Evolutionary conservation across 1,140 invertebrate species (phyloP).

Genomic region (Brachionus paranguensis): DNA sequence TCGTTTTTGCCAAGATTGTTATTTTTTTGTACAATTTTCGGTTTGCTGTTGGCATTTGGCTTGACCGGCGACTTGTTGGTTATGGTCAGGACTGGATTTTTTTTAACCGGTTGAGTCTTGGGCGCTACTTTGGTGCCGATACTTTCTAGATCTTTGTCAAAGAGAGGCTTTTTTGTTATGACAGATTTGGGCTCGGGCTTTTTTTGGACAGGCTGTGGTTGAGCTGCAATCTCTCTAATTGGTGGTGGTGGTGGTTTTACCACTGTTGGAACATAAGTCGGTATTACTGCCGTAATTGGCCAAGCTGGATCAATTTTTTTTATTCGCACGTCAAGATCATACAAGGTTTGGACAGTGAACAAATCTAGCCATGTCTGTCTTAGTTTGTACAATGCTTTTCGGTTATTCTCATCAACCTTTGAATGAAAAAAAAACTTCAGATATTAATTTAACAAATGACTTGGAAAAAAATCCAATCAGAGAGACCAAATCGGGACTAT

Average conservation of each 20-base stretch:
- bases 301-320: conserved; percentile 31
- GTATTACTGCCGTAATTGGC: conserved; percentile 33
- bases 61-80: background rate
- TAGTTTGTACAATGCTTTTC: conserved; percentile 26
- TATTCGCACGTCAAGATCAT: background rate
- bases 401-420: conserved; percentile 33
- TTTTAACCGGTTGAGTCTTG: background rate
- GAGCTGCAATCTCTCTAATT: background rate
- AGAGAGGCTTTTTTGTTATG: background rate
- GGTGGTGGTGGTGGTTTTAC: background rate
- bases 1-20: background rate
- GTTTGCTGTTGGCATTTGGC: background rate
- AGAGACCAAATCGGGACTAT: background rate
- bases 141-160: background rate
- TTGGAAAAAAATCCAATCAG: background rate
- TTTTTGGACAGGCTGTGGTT: background rate
- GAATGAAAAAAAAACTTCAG: background rate
- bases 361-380: conserved; percentile 33
- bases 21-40: conserved; percentile 7
- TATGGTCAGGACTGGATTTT: background rate
- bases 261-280: background rate
- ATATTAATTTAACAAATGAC: background rate
- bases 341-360: background rate
- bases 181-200: background rate
- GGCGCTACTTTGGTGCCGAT: background rate